These are phyloP conservation scores for Halictus ligatus DNA, from an alignment of 2,888 invertebrate genomes.

Conservation along the genomic window DNA sequence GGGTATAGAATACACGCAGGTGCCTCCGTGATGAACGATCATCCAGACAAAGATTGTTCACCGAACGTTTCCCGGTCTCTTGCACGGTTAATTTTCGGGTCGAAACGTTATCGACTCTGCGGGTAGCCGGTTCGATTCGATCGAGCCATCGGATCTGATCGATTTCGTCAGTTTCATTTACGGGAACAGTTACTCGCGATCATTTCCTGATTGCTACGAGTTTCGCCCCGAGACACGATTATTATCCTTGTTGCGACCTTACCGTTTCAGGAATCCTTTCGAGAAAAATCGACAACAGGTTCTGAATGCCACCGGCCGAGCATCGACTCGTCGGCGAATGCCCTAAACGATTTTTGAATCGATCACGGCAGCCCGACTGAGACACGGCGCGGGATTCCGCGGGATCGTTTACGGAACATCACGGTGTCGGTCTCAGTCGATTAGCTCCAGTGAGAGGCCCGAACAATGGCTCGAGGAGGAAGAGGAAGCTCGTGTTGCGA, in stretches of 20 bases:
- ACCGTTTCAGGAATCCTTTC: not conserved
- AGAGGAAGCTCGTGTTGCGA: conserved; percentile 67
- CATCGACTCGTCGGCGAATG: not conserved
- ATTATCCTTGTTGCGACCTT: conserved; percentile 18
- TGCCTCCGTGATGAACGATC: not conserved
- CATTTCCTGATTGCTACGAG: conserved; percentile 46
- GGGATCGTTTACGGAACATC: conserved; percentile 57
- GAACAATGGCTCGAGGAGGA: conserved; percentile 69
- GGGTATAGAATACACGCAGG: not conserved
- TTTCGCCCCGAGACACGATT: conserved; percentile 35
- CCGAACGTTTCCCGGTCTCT: not conserved
- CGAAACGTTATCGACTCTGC: conserved; percentile 24
- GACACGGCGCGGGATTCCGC: conserved; percentile 14
- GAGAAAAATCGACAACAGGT: conserved; percentile 30
- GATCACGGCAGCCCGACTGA: not conserved
- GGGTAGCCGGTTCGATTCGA: conserved; percentile 17
- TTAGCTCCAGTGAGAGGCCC: conserved; percentile 58
- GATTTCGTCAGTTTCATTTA: conserved; percentile 30
- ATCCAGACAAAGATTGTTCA: not conserved
- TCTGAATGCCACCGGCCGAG: no score
- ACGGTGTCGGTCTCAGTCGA: conserved; percentile 64
- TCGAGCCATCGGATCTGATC: not conserved
- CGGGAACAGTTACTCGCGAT: conserved; percentile 41
- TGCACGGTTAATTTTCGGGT: not conserved
- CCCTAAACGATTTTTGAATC: not conserved